A percentile compares a stretch with the other conserved stretches of the same genome.
These are phyloP conservation scores for Platycercus adscitus DNA, from an alignment of 2,113 vertebrate genomes.

Conservation along the genomic window DNA sequence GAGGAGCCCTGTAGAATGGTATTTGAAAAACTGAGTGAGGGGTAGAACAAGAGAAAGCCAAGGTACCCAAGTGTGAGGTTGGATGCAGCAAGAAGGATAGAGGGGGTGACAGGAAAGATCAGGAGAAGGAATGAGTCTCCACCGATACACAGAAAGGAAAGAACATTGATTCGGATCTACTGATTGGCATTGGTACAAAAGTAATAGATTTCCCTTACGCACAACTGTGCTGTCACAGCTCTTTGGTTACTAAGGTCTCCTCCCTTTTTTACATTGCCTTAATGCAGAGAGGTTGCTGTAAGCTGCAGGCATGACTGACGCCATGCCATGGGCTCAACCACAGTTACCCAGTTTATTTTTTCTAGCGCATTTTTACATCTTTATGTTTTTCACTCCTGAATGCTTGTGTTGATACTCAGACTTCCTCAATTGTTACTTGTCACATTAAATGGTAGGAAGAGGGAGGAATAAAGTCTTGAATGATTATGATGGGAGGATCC, in stretches of 20 bases:
- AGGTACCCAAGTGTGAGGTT: not conserved
- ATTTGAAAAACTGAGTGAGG: not conserved
- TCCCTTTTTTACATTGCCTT: not conserved
- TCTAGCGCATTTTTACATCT: not conserved
- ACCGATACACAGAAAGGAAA: not conserved
- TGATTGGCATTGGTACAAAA: not conserved
- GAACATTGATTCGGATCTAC: not conserved
- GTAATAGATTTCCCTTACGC: not conserved
- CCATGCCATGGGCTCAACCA: not conserved
- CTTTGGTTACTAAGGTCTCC: not conserved
- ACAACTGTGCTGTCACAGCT: not conserved
- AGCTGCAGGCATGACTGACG: not conserved
- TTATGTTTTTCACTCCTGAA: not conserved
- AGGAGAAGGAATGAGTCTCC: not conserved
- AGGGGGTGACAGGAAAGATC: not conserved
- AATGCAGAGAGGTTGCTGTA: not conserved
- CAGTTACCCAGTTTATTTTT: accelerated
- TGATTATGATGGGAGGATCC: not conserved
- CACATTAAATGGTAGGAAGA: not conserved
- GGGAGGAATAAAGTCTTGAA: not conserved
- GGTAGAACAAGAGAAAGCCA: not conserved
- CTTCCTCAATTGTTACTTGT: not conserved
- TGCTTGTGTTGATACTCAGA: not conserved
- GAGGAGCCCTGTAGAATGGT: not conserved
- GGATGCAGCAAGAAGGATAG: not conserved